These are phyloP conservation scores for Chymomyza amoena DNA, from an alignment of 2,888 invertebrate species.

Conservation along the genomic window DNA sequence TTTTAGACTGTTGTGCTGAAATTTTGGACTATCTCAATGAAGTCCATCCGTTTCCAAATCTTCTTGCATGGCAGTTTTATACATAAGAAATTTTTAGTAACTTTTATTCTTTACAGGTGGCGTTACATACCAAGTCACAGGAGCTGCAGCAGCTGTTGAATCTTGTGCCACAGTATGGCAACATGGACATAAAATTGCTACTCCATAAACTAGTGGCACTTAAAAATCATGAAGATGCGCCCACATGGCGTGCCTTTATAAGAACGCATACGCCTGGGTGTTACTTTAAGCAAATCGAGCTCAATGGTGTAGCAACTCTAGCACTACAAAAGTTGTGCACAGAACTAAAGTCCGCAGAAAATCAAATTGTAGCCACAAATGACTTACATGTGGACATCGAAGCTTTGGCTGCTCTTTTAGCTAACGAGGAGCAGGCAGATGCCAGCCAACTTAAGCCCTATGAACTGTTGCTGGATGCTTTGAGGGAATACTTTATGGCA, in stretches of 20 bases:
- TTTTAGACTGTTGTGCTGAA: background rate
- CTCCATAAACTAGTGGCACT: conserved; percentile 60
- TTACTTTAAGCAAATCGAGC: conserved; percentile 39
- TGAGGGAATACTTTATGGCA: conserved; percentile 68
- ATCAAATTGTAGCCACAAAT: background rate
- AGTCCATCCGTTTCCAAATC: background rate
- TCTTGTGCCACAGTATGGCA: conserved; percentile 71
- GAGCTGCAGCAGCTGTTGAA: conserved; percentile 58
- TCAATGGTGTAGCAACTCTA: background rate
- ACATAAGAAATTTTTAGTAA: too few relatives aligned
- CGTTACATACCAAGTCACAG: conserved; percentile 44
- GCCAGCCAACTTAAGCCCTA: conserved; percentile 14
- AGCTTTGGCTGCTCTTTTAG: background rate
- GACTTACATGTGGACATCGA: background rate
- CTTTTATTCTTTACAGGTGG: conserved; percentile 42
- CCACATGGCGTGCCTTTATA: conserved; percentile 49
- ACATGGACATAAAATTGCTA: conserved; percentile 53
- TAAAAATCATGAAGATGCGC: conserved; percentile 52
- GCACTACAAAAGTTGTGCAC: conserved; percentile 31
- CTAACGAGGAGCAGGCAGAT: conserved; percentile 10
- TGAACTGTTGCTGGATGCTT: conserved; percentile 31
- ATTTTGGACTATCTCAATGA: background rate
- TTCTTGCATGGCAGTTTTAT: too few relatives aligned
- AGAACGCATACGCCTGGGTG: conserved; percentile 21
- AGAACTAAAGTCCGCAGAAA: conserved; percentile 14